Evolutionary conservation across 2,113 vertebrate genomes (phyloP).

Genomic region (Seriola rivoliana): DNA sequence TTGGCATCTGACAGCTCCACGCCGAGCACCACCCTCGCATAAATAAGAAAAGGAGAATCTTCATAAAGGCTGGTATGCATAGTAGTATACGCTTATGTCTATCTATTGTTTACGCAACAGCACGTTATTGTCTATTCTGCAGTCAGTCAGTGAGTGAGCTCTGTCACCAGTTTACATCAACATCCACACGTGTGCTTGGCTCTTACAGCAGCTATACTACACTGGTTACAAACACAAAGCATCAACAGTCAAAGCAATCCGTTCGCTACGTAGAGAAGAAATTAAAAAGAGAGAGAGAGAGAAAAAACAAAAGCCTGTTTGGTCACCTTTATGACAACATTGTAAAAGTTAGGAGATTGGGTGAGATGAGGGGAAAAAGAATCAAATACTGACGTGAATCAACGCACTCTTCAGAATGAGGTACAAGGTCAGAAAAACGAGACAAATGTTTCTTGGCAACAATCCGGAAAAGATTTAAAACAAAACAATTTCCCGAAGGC

Average conservation of each 20-base stretch:
- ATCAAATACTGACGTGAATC: conserved; percentile 21
- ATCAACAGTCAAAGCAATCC: conserved; percentile 5
- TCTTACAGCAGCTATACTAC: conserved; percentile 49
- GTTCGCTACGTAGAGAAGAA: neutral
- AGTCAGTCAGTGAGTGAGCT: conserved; percentile 21
- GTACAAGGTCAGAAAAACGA: neutral
- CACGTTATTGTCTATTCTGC: conserved; percentile 30
- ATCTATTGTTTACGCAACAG: conserved; percentile 19
- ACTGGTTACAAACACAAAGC: conserved; percentile 37
- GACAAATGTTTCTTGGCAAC: conserved; percentile 26
- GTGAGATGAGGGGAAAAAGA: neutral
- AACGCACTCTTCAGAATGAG: conserved; percentile 1
- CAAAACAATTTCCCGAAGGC: neutral
- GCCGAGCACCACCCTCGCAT: conserved; percentile 31
- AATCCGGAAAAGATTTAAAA: neutral
- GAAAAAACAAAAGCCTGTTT: neutral
- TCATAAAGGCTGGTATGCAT: conserved; percentile 69
- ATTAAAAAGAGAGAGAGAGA: neutral
- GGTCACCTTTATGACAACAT: neutral
- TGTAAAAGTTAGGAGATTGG: neutral
- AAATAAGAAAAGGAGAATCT: conserved; percentile 55
- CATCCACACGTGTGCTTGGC: conserved; percentile 34
- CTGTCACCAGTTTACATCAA: conserved; percentile 23
- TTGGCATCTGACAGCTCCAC: conserved; percentile 63
- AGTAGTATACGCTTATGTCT: conserved; percentile 55